These are phyloP conservation scores for Cylindroiulus punctatus DNA, from an alignment of 2,888 invertebrate genomes.

Conservation along the genomic window DNA sequence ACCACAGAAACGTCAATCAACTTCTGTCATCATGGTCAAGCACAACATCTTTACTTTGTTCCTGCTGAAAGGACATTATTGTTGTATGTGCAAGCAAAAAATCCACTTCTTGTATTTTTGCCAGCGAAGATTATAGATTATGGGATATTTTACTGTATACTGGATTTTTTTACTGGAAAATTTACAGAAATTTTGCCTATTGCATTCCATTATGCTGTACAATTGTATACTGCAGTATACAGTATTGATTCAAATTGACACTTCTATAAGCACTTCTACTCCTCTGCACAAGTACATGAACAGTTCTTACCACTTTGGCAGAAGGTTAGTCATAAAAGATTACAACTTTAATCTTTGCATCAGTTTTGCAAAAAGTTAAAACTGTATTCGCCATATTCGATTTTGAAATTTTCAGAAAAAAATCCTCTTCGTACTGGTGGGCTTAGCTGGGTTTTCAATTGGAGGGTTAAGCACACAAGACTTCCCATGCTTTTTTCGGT, in stretches of 20 bases:
- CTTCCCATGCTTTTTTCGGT: slow-evolving; percentile 28
- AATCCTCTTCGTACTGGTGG: neutral
- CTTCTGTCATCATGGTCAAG: neutral
- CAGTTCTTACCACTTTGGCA: neutral
- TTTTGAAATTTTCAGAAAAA: neutral
- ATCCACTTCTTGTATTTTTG: neutral
- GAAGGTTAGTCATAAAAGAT: neutral
- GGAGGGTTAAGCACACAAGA: neutral
- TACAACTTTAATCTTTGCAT: neutral
- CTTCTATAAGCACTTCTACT: too few relatives aligned
- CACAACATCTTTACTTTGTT: neutral
- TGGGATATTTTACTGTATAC: too few relatives aligned
- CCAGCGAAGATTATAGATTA: too few relatives aligned
- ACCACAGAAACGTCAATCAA: neutral
- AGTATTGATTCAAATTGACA: too few relatives aligned
- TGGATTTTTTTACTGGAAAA: too few relatives aligned
- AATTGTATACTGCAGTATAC: too few relatives aligned
- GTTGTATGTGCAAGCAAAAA: neutral
- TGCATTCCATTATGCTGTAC: too few relatives aligned
- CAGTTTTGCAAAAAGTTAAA: neutral
- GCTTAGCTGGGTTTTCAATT: neutral
- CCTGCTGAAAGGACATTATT: neutral
- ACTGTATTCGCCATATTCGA: neutral
- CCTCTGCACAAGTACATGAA: too few relatives aligned
- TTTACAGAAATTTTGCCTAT: too few relatives aligned